A percentile compares a stretch with the other conserved stretches of the same genome.
Conservation (phyloP, 2,888 invertebrate species). For the Sericinus montela region DNA sequence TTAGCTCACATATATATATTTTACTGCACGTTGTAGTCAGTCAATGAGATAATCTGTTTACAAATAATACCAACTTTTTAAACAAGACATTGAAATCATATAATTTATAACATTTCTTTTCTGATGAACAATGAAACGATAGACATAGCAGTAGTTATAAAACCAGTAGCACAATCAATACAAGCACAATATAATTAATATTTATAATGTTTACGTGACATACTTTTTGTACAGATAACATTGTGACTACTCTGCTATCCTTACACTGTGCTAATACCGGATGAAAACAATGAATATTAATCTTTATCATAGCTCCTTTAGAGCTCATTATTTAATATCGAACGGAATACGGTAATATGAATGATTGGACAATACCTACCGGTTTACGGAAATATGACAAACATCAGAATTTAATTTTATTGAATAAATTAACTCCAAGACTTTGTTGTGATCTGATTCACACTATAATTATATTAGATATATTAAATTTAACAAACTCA, state of each 20-base stretch:
- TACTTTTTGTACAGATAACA: not conserved
- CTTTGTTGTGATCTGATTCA: not conserved
- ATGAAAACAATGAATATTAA: not conserved
- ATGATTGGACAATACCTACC: slow-evolving; percentile 13
- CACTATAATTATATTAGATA: not conserved
- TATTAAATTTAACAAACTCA: no score
- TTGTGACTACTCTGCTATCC: not conserved
- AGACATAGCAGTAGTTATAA: no score
- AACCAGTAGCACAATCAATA: no score
- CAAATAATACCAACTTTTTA: no score
- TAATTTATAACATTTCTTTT: no score
- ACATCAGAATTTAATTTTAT: slow-evolving; percentile 5
- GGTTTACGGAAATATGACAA: slow-evolving; percentile 13
- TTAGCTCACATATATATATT: no score
- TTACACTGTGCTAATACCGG: no score
- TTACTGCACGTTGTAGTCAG: no score
- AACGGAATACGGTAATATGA: not conserved
- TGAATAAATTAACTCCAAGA: not conserved
- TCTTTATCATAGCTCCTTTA: not conserved
- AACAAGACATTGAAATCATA: not conserved
- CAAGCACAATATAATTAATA: no score
- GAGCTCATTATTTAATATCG: slow-evolving; percentile 4
- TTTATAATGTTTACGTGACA: not conserved
- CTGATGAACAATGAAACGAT: no score
- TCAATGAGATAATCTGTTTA: no score